These are phyloP conservation scores for Glaucomys volans DNA, from an alignment of 2,113 vertebrate genomes.

Conservation along the genomic window DNA sequence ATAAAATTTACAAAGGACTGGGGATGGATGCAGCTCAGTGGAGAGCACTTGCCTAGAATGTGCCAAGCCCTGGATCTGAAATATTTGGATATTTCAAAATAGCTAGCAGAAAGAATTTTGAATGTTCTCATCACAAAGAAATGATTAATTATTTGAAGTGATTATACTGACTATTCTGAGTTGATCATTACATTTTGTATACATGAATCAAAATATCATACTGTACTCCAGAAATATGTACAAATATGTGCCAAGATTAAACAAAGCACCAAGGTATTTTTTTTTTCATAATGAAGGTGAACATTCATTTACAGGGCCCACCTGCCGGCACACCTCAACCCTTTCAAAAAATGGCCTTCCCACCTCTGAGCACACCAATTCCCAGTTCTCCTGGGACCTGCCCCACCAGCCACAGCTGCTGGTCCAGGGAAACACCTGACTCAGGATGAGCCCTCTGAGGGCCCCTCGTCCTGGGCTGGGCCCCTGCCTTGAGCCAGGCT, in stretches of 20 bases:
- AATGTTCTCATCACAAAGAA: neutral
- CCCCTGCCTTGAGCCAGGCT: neutral
- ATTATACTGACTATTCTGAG: too few relatives aligned
- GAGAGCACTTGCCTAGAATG: neutral
- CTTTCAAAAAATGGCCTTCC: neutral
- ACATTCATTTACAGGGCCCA: neutral
- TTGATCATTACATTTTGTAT: neutral
- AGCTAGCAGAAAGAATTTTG: neutral
- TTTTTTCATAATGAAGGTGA: neutral
- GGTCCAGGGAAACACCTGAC: neutral
- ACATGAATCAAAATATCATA: neutral
- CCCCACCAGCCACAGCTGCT: neutral
- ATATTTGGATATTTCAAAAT: neutral
- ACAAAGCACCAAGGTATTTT: neutral
- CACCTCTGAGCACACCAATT: neutral
- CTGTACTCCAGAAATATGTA: neutral
- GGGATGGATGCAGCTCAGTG: neutral
- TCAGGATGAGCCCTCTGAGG: too few relatives aligned
- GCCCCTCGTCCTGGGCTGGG: too few relatives aligned
- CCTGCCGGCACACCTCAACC: neutral
- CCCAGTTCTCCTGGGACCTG: neutral
- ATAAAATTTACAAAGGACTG: neutral
- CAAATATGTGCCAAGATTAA: neutral
- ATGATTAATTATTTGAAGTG: neutral
- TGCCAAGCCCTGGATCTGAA: neutral